Base-by-base conservation (phyloP, 2,797 vertebrate species). In the Botia almorhae region DNA sequence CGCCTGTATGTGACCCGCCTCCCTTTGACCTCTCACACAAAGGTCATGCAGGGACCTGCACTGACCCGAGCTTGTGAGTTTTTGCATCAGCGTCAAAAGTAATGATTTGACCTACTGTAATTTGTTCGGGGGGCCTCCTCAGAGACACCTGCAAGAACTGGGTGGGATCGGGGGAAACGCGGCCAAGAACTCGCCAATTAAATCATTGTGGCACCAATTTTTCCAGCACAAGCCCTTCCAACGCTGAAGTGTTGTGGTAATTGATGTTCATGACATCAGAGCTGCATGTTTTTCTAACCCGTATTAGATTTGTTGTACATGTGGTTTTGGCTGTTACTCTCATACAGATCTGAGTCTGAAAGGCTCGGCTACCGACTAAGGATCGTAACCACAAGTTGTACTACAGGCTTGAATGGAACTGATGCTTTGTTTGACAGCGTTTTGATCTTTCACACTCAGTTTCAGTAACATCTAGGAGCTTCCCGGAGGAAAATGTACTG, bases 111-210 rank as follows among this genome's bases (percentile, higher is more conserved):
- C 89, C 93, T 91, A 79, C 76, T 79, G 81, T 82, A 85, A 90
- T 90, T 87, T 84, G 88, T 87, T 93, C 92, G 89, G 90, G 92
- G 84, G 86, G 87, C 86, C 78, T 83, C 87, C 83, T 90, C 87
- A 85, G 88, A 92, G 91, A 93, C 92, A 94, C 91, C 90, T 91
- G 92, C 83, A 50, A 70, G 5, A 82, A 87, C 68, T 81, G 73
- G 78, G 74, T 75, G 68, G 67, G 67, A 84, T 67, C 55, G 53
- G 60, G 68, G 43, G 58, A 81, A 78, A 81, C 60, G 51, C 69
- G 7, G 70, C 80, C 81, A 70, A 81, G 75, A 79, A 64, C 74
- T 83, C 81, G 82, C 82, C 82, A 82, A 82, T 87, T 84, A 84
- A 87, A 76, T 84, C 81, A 87, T 80, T 33, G 61, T 69, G 56